These are phyloP conservation scores for Dinomys branickii DNA, from an alignment of 2,113 vertebrate species.

Conservation along the genomic window DNA sequence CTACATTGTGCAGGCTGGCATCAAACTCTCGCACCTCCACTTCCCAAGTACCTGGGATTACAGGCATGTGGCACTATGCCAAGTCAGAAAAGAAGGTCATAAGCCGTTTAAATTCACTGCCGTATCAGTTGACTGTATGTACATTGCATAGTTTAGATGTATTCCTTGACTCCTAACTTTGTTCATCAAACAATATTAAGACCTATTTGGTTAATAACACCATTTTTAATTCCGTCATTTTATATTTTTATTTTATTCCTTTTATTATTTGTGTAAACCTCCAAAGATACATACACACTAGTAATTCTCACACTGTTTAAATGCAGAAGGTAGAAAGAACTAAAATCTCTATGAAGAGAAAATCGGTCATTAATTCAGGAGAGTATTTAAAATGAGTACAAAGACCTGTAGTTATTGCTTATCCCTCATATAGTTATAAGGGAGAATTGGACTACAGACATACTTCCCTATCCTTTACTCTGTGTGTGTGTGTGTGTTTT, in stretches of 20 bases:
- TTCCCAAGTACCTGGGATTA: not conserved
- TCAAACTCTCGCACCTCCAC: not conserved
- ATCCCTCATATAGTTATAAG: not conserved
- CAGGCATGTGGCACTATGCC: not conserved
- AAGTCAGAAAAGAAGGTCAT: not conserved
- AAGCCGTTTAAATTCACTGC: not conserved
- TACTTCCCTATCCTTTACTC: not conserved
- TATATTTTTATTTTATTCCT: not conserved
- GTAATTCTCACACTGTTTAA: not conserved
- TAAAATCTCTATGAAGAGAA: not conserved
- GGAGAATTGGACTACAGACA: not conserved
- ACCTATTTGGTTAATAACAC: constrained; percentile 15
- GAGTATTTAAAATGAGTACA: not conserved
- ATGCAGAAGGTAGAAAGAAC: not conserved
- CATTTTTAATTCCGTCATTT: constrained; percentile 17
- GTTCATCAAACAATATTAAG: constrained; percentile 1
- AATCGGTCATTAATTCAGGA: not conserved
- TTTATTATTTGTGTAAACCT: constrained; percentile 31
- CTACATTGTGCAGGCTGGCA: not conserved
- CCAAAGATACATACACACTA: not conserved
- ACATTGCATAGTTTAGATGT: not conserved
- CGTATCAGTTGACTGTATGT: not conserved
- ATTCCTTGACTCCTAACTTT: not conserved
- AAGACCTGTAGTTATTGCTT: not conserved
- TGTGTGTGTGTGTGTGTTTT: too few species aligned